phyloP scores from a whole-genome alignment of 2,888 invertebrate genomes.

The Drosophila infuscata region DNA sequence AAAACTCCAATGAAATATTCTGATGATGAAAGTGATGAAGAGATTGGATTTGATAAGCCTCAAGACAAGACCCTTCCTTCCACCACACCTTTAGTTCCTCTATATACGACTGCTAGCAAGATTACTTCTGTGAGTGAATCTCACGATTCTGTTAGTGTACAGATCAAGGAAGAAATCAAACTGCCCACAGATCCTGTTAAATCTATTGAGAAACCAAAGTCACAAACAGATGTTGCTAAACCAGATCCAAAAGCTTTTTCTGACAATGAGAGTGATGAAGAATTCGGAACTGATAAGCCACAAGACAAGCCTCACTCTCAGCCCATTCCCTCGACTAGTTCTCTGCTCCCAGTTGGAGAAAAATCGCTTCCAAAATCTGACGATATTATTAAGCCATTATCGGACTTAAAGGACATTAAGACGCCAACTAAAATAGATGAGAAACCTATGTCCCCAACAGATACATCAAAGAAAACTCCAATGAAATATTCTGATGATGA shows the following conservation, averaged over 20 bases:
- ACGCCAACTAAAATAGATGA: constrained; percentile 17
- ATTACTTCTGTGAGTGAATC: constrained; percentile 7
- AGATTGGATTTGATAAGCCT: constrained; percentile 6
- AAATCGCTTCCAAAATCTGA: constrained; percentile 5
- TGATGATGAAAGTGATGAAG: constrained; percentile 19
- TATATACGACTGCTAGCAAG: constrained; percentile 3
- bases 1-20: constrained; percentile 10
- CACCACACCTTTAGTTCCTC: not conserved
- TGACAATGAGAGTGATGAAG: constrained; percentile 19
- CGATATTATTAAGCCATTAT: not conserved
- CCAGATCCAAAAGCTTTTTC: constrained; percentile 12
- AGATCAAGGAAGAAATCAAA: constrained; percentile 9
- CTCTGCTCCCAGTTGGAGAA: constrained; percentile 4
- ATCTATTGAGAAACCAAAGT: constrained; percentile 15
- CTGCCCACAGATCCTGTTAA: not conserved
- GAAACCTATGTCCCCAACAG: constrained; percentile 10
- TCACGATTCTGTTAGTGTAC: constrained; percentile 7
- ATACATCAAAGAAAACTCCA: not conserved
- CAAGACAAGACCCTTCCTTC: constrained; percentile 1
- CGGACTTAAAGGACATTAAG: not conserved
- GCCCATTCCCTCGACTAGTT: not conserved
- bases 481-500: constrained; percentile 17
- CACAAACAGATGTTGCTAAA: constrained; percentile 14
- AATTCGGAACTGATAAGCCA: not conserved
- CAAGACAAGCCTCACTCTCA: not conserved